Percentiles rank a stretch among this genome's conserved stretches.
Evolutionary conservation across 2,888 invertebrate species (phyloP).

Genomic region (Sinopyrophorus schimmeli): DNA sequence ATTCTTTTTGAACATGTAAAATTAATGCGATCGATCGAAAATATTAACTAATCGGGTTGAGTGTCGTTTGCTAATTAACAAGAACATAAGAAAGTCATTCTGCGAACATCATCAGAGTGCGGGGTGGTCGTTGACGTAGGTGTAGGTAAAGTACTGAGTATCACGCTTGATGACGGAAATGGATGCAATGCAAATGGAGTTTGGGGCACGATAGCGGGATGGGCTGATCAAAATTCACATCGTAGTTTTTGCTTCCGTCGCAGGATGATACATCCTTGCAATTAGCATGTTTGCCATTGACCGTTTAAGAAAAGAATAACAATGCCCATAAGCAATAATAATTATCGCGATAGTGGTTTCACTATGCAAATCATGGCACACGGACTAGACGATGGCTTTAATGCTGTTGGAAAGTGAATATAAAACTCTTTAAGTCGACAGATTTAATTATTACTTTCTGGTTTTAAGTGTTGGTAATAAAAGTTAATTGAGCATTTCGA

Average conservation of each 20-base stretch:
- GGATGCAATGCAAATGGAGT: conserved; percentile 36
- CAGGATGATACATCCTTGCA: conserved; percentile 32
- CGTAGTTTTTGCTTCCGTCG: conserved; percentile 29
- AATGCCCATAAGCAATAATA: conserved; percentile 1
- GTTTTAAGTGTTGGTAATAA: no score
- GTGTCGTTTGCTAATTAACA: no score
- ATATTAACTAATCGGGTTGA: no score
- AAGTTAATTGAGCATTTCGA: no score
- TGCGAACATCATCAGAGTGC: conserved; percentile 23
- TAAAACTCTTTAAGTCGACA: no score
- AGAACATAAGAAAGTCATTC: no score
- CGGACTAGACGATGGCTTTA: conserved; percentile 3
- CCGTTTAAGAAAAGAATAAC: conserved; percentile 13
- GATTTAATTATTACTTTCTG: no score
- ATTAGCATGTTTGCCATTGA: conserved; percentile 31
- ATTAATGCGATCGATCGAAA: no score
- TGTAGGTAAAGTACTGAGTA: conserved; percentile 14
- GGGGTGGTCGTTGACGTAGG: conserved; percentile 26
- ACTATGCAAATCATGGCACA: conserved; percentile 6
- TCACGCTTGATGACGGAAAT: conserved; percentile 37
- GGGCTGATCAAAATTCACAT: conserved; percentile 32
- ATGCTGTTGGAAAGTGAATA: no score
- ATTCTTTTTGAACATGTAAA: no score
- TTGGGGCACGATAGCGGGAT: conserved; percentile 28
- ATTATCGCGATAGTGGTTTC: conserved; percentile 10